A percentile compares a stretch with the other conserved stretches of the same genome.
Evolutionary conservation across 2,888 invertebrate species (phyloP).

Genomic region (Thecocarcelia acutangulata): DNA sequence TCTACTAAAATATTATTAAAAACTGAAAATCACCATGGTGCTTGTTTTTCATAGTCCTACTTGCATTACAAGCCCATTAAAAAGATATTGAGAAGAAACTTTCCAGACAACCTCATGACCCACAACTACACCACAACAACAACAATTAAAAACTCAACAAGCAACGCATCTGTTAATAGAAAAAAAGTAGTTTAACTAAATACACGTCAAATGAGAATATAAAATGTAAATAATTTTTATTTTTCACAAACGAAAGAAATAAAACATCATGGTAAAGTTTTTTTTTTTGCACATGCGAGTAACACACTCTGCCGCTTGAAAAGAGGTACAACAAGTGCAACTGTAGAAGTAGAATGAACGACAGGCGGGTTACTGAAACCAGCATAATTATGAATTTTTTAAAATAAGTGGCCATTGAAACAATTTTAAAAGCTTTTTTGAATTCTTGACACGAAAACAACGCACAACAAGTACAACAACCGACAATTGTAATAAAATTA

Average conservation of each 20-base stretch:
- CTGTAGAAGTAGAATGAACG: not conserved
- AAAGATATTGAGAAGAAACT: constrained; percentile 47
- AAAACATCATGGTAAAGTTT: constrained; percentile 14
- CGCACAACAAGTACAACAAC: constrained; percentile 23
- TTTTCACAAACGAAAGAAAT: not conserved
- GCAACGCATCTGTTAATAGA: constrained; percentile 57
- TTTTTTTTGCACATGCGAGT: constrained; percentile 21
- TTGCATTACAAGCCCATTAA: constrained; percentile 38
- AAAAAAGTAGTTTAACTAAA: constrained; percentile 12
- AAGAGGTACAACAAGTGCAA: constrained; percentile 17
- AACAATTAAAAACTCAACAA: constrained; percentile 12
- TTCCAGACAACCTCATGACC: constrained; percentile 51
- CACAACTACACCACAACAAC: constrained; percentile 24
- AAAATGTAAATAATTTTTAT: not conserved
- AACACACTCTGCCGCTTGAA: constrained; percentile 4
- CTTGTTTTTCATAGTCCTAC: not conserved
- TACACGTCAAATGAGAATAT: not conserved
- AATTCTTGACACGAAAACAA: constrained; percentile 65
- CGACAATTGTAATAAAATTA: constrained; percentile 29
- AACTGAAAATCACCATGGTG: not conserved
- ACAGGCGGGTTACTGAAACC: constrained; percentile 4
- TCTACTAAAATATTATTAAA: constrained; percentile 55
- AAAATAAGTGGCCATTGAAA: constrained; percentile 66
- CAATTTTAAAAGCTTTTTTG: constrained; percentile 53
- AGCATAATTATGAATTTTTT: constrained; percentile 61